Evolutionary conservation across 2,888 invertebrate genomes (phyloP).

Genomic region (Lasiommata megera): DNA sequence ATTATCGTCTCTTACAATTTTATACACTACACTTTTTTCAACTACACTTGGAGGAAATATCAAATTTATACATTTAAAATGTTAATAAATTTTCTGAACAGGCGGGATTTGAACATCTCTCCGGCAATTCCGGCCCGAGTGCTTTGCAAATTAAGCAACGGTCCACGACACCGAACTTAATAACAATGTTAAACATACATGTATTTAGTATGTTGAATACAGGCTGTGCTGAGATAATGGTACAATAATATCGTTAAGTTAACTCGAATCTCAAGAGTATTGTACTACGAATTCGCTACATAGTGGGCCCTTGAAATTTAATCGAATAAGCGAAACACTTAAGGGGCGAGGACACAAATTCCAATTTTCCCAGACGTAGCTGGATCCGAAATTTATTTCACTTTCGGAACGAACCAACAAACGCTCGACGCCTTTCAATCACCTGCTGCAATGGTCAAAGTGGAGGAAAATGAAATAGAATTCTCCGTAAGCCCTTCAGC

Average conservation of each 20-base stretch:
- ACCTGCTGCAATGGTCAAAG: conserved; percentile 45
- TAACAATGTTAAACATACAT: too few relatives aligned
- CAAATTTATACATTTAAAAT: too few relatives aligned
- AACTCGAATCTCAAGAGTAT: background rate
- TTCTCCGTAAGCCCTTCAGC: conserved; percentile 10
- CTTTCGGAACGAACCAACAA: conserved; percentile 44
- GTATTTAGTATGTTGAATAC: too few relatives aligned
- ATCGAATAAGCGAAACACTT: conserved; percentile 35
- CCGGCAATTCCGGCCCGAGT: too few relatives aligned
- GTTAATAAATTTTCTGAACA: too few relatives aligned
- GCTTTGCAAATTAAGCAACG: too few relatives aligned
- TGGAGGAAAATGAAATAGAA: conserved; percentile 32
- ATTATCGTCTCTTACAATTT: too few relatives aligned
- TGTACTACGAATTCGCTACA: background rate
- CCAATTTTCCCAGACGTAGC: conserved; percentile 65
- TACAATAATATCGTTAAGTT: background rate
- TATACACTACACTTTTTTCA: too few relatives aligned
- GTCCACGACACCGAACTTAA: too few relatives aligned
- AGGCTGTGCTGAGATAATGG: background rate
- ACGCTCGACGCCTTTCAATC: conserved; percentile 62
- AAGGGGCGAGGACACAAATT: conserved; percentile 46
- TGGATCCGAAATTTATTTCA: conserved; percentile 61
- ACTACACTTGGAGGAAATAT: too few relatives aligned
- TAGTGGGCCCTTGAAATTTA: conserved; percentile 41
- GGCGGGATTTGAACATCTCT: too few relatives aligned